Percentiles rank a stretch among this genome's conserved stretches.
Evolutionary conservation across 2,113 vertebrate species (phyloP).

Genomic region (Pionites leucogaster): DNA sequence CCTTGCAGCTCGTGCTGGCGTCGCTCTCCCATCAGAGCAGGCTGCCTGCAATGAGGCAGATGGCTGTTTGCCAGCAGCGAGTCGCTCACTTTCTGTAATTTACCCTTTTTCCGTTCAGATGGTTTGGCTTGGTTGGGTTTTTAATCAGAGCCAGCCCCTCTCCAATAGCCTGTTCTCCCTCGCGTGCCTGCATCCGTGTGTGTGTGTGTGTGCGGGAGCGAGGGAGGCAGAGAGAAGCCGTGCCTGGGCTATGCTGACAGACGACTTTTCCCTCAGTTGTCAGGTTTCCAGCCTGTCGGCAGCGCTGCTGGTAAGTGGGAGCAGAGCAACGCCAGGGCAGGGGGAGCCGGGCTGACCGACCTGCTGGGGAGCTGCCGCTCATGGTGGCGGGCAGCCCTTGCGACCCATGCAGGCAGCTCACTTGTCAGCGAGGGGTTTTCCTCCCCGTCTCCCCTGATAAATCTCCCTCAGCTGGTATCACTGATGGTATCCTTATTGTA

Average conservation of each 20-base stretch:
- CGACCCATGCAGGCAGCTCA: background rate
- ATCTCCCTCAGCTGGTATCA: constrained; percentile 45
- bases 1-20: accelerated
- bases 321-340: background rate
- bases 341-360: background rate
- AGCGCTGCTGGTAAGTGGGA: constrained; percentile 57
- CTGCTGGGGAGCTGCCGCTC: background rate
- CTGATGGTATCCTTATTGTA: background rate
- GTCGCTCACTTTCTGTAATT: constrained; percentile 10
- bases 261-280: constrained; percentile 61
- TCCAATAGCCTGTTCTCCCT: background rate
- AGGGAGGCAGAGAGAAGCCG: background rate
- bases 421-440: constrained; percentile 24
- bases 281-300: constrained; percentile 56
- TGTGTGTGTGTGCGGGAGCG: background rate
- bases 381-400: background rate
- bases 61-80: constrained; percentile 4
- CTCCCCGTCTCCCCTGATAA: background rate
- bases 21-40: background rate
- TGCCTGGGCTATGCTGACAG: constrained; percentile 33
- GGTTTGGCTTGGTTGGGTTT: background rate
- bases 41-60: background rate
- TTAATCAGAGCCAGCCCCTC: background rate
- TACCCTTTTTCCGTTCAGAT: background rate
- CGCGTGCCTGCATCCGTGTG: background rate